phyloP scores from a whole-genome alignment of 35 echinoderm and acorn worm genomes.

The Apostichopus japonicus region DNA sequence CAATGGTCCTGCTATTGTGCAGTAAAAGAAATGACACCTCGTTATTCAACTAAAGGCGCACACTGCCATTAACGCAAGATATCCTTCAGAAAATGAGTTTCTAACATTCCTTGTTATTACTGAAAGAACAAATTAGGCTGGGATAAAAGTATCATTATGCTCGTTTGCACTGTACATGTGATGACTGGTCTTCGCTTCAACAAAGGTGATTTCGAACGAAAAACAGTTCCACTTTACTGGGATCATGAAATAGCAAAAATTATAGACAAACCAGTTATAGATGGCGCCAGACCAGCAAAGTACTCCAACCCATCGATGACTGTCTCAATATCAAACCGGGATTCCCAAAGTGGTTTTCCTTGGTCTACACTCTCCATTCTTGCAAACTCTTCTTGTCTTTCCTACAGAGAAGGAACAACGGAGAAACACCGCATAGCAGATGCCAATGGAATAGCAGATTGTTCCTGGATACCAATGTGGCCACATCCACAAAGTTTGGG shows the following conservation, averaged over 20 bases:
- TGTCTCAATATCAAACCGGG: slow-evolving; percentile 71
- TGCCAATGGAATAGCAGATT: no score
- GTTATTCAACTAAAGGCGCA: no score
- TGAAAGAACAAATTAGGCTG: neutral
- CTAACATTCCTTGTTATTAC: no score
- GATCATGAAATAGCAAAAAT: no score
- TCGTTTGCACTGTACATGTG: neutral
- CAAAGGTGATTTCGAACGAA: neutral
- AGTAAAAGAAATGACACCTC: no score
- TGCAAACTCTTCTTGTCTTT: slow-evolving; percentile 91
- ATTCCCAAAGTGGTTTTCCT: slow-evolving; percentile 93
- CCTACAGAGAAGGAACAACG: slow-evolving; percentile 57
- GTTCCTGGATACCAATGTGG: no score
- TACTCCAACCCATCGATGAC: slow-evolving; percentile 83
- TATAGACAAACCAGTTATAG: slow-evolving; percentile 68
- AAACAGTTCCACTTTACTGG: no score
- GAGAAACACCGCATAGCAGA: no score
- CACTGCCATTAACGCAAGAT: no score
- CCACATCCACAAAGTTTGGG: no score
- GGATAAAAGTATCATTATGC: neutral
- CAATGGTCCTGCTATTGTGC: no score
- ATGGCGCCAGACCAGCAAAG: slow-evolving; percentile 89
- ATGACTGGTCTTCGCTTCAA: neutral
- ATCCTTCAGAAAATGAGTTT: no score
- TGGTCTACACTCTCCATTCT: slow-evolving; percentile 72